phyloP scores from a whole-genome alignment of 2,797 vertebrate genomes.

The Xiphorhynchus erythropygius region DNA sequence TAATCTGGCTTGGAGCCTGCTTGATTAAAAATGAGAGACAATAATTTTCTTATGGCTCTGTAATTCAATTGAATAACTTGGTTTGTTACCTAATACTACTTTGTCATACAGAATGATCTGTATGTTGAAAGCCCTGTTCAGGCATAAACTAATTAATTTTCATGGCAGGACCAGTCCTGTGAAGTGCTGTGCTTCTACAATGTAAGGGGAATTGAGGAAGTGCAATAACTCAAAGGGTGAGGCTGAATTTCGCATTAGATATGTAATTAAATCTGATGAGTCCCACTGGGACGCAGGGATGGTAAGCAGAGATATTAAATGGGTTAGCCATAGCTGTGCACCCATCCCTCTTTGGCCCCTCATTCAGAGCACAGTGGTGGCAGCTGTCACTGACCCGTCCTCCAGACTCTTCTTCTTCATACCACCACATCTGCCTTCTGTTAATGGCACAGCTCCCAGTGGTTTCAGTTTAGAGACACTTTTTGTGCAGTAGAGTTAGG shows the following conservation, averaged over 20 bases:
- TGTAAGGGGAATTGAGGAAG: neutral
- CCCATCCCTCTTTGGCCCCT: neutral
- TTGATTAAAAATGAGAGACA: conserved; percentile 59
- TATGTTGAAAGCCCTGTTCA: conserved; percentile 48
- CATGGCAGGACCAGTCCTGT: conserved; percentile 35
- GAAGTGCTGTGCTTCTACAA: conserved; percentile 20
- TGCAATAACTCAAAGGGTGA: conserved; percentile 31
- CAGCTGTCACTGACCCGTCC: neutral
- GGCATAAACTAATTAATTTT: conserved; percentile 63
- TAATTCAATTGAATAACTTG: conserved; percentile 55
- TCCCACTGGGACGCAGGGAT: conserved; percentile 17
- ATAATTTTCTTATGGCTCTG: conserved; percentile 46
- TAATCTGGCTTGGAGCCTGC: conserved; percentile 44
- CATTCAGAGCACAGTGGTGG: neutral
- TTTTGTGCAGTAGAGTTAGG: neutral
- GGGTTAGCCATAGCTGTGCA: neutral
- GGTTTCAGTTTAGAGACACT: neutral
- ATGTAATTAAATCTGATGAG: conserved; percentile 49
- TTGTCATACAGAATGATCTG: conserved; percentile 45
- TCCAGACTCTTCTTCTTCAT: neutral
- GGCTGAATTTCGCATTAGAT: conserved; percentile 35
- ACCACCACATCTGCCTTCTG: neutral
- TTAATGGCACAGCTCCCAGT: neutral
- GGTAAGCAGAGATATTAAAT: conserved; percentile 35
- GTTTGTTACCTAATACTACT: conserved; percentile 47